Base-by-base conservation (phyloP, 1,140 invertebrate genomes). In the Drosophila lini region DNA sequence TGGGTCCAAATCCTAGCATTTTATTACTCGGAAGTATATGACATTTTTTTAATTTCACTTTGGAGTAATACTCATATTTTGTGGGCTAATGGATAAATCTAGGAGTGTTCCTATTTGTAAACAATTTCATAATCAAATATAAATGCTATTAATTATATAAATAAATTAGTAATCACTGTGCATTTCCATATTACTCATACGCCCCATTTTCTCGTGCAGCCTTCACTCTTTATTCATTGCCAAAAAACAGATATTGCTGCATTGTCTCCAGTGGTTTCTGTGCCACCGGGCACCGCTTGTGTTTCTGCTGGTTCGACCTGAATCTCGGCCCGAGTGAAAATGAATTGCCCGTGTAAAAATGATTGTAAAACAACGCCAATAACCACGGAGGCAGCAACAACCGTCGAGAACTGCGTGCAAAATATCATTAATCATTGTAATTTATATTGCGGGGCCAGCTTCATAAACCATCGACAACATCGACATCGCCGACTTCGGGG, bases 371-470 rank as follows among this genome's bases (percentile, higher is more conserved):
- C 83, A 86, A 80, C 83, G 68, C 63, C 76, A 73, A 81, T 63
- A 75, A 81, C 61, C 70, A 75, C 68, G 41, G 50, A 16, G 2
- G n/a, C 44, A 22, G 22, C 56, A 28, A 63, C 47, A 50, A 47
- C 69, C 60, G 56, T 59, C 82, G 69, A 77, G 60, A 86, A 80
- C 83, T 88, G 83, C 83, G 84, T 88, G 83, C 84, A 89, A 84
- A 88, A 83, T 84, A 67, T 69, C 83, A 88, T 88, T 84, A 89
- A 89, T 88, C 83, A 88, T 81, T 76, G 57, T 89, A 89, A 88
- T 88, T 89, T 88, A 88, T 88, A 89, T 89, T 69, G 77, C 44
- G 59, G 73, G 78, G 53, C 61, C 47, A 64, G 55, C 69, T 83
- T 78, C 77, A 88, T 88, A 88, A 89, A 88, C 81, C 59, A 67